Evolutionary conservation across 2,113 vertebrate species (phyloP).

Genomic region (Leucoraja erinaceus): DNA sequence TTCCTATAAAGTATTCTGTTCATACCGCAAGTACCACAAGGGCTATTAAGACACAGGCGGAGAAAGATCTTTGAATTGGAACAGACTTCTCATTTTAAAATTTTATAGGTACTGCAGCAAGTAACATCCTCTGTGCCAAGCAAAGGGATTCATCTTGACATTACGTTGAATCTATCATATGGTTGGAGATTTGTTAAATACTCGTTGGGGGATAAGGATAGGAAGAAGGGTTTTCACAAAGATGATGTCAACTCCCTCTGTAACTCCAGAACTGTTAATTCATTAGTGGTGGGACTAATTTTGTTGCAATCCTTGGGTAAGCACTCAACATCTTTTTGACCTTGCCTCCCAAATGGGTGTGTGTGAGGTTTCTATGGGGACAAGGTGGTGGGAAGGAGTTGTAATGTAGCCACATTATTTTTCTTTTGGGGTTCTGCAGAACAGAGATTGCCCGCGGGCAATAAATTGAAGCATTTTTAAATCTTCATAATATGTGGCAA

Average conservation of each 20-base stretch:
- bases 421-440: neutral
- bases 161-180: conserved; percentile 28
- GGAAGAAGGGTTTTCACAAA: neutral
- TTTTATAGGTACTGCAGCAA: conserved; percentile 30
- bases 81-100: conserved; percentile 34
- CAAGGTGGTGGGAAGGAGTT: conserved; percentile 11
- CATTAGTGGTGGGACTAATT: conserved; percentile 27
- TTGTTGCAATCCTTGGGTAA: conserved; percentile 13
- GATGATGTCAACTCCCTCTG: neutral
- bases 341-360: neutral
- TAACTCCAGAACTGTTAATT: conserved; percentile 22
- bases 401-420: neutral
- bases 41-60: conserved; percentile 30
- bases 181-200: conserved; percentile 21
- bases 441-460: neutral
- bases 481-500: neutral
- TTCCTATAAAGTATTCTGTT: conserved; percentile 35
- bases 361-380: conserved; percentile 9
- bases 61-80: conserved; percentile 31
- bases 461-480: neutral
- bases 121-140: conserved; percentile 30
- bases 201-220: conserved; percentile 30
- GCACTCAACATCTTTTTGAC: conserved; percentile 25
- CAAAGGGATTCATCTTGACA: conserved; percentile 32
- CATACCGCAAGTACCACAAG: conserved; percentile 35